Conservation (phyloP, 2,888 invertebrate species). For the Papilio gigon region DNA sequence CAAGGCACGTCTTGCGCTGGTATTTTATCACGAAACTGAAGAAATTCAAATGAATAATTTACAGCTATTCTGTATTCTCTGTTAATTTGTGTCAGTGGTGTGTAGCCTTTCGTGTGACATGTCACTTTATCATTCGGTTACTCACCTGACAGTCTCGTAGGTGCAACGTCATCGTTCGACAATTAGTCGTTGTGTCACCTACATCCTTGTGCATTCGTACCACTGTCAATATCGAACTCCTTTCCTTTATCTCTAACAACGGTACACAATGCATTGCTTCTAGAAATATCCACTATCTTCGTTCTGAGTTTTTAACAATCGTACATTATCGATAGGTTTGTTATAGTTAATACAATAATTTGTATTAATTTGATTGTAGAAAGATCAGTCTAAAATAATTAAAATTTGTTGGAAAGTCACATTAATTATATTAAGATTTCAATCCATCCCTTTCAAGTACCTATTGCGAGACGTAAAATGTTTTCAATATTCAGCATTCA, state of each 20-base stretch:
- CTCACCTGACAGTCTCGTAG: conserved; percentile 19
- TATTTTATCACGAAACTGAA: background rate
- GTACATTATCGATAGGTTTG: background rate
- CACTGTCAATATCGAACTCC: conserved; percentile 4
- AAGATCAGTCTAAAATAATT: background rate
- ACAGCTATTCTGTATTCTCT: background rate
- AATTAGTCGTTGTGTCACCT: conserved; percentile 29
- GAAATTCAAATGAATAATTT: background rate
- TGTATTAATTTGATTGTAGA: too few species aligned
- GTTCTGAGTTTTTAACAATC: conserved; percentile 8
- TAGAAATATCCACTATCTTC: background rate
- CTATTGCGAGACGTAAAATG: too few species aligned
- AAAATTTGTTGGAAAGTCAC: background rate
- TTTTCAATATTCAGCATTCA: background rate
- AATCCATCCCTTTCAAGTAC: too few species aligned
- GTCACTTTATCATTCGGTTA: conserved; percentile 2
- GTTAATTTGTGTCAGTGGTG: background rate
- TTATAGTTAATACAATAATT: background rate
- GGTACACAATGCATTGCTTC: background rate
- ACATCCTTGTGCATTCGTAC: conserved; percentile 4
- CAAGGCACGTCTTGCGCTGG: background rate
- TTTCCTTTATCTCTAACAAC: conserved; percentile 6
- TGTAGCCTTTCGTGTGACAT: background rate
- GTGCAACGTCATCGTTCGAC: conserved; percentile 26
- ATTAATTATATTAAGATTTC: background rate